These are phyloP conservation scores for Hestina assimilis DNA, from an alignment of 1,140 invertebrate genomes.

Conservation along the genomic window DNA sequence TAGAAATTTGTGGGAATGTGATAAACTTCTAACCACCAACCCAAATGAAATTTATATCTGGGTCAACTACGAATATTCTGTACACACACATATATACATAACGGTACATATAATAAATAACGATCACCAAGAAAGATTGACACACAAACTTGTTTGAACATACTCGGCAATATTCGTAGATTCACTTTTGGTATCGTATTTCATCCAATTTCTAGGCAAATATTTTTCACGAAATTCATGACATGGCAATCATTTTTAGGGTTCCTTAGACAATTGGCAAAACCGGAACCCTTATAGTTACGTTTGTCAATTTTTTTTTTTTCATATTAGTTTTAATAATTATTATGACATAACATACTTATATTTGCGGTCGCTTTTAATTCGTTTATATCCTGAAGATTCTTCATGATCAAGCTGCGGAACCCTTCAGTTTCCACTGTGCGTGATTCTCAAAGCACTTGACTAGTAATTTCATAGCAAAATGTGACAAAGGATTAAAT, in stretches of 20 bases:
- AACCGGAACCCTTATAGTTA: too few relatives aligned
- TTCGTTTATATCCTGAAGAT: too few relatives aligned
- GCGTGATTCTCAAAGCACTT: too few relatives aligned
- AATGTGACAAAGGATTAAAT: too few relatives aligned
- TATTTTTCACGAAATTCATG: not conserved
- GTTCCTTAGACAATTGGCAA: too few relatives aligned
- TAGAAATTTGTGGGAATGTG: not conserved
- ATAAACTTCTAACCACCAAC: constrained; percentile 10
- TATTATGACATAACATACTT: too few relatives aligned
- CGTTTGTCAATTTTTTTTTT: too few relatives aligned
- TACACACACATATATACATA: not conserved
- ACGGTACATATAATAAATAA: not conserved
- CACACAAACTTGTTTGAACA: not conserved
- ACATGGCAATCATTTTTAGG: not conserved
- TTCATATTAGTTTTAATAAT: too few relatives aligned
- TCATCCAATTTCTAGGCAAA: not conserved
- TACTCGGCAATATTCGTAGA: not conserved
- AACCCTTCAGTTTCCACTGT: too few relatives aligned
- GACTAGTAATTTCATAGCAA: not conserved
- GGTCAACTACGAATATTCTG: constrained; percentile 6
- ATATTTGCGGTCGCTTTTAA: too few relatives aligned
- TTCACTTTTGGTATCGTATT: not conserved
- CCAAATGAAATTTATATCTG: constrained; percentile 13
- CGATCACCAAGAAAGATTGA: constrained; percentile 1
- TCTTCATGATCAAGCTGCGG: too few relatives aligned